Base-by-base conservation (phyloP, 2,888 invertebrate species). In the Nowickia ferox region DNA sequence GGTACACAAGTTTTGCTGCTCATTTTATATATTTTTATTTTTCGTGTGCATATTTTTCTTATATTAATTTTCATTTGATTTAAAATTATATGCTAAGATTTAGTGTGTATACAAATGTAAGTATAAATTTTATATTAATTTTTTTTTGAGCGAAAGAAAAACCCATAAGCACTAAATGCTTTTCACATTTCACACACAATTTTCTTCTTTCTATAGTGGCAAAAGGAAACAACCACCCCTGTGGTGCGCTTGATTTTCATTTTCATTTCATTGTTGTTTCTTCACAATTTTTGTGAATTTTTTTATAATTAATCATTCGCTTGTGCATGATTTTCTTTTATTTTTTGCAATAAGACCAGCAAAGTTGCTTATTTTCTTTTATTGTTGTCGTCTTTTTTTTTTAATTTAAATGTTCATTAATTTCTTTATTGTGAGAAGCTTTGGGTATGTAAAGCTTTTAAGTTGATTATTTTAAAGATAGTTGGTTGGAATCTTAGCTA, bases 161-260 rank as follows among this genome's bases (percentile, higher is more conserved):
- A 72, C 71, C 72, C 72, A 72, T 40, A 71, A 71, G 13, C 72
- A 77, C 57, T 57, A 44, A 71, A 59, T 30, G 11, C 13, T 71
- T 72, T 77, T 83, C 71, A 68, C 66, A 77, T 65, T 71, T 76
- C 51, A 42, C 65, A 66, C 77, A 77, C 71, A 17, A 77, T 74
- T 78, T 83, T 78, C 61, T 46, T 69, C 15, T 51, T 55, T 53
- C 30, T 30, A 30, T 71, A 74, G 48, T 42, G 53, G 13, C 75
- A 44, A 72, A 72, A 19, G 19, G 55, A 65, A 76, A 11, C 71
- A 83, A 77, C 72, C 72, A 83, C 77, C 83, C 83, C 30, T 83
- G 66, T 78, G 59, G 30, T 57, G 46, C 38, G n/a, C 22, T 69
- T 59, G 42, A 13, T 42, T 61, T 69, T 61, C 55, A 13, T 38